phyloP scores from a whole-genome alignment of 2,888 invertebrate genomes.

The Micoletzkya japonica region DNA sequence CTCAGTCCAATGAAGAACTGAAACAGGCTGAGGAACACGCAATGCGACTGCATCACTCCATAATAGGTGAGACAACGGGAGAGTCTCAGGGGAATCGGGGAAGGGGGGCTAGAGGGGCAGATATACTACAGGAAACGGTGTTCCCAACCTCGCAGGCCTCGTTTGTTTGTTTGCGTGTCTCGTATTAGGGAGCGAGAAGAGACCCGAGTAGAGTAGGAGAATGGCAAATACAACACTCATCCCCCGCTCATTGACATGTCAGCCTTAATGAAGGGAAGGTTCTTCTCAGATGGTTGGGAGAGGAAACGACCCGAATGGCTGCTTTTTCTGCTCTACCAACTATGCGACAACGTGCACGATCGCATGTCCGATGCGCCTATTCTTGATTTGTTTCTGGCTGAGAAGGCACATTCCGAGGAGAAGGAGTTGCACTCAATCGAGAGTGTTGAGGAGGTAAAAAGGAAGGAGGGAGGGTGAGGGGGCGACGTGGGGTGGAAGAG shows the following conservation, averaged over 20 bases:
- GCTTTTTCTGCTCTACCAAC: slow-evolving; percentile 69
- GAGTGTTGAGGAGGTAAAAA: slow-evolving; percentile 65
- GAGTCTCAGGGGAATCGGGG: background rate
- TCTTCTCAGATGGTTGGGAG: slow-evolving; percentile 68
- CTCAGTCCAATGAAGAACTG: slow-evolving; percentile 5
- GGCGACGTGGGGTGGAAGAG: slow-evolving; percentile 1
- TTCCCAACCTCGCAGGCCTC: background rate
- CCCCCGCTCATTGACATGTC: too few species aligned
- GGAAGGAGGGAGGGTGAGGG: background rate
- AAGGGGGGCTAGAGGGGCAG: background rate
- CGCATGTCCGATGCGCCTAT: slow-evolving; percentile 68
- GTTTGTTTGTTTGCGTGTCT: background rate
- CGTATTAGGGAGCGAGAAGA: too few species aligned
- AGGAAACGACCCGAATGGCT: slow-evolving; percentile 70
- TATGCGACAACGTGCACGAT: slow-evolving; percentile 66
- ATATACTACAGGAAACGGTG: background rate
- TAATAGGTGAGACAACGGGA: slow-evolving; percentile 4
- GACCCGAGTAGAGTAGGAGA: too few species aligned
- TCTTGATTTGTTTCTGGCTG: slow-evolving; percentile 69
- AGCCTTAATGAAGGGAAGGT: too few species aligned
- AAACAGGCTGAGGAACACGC: background rate
- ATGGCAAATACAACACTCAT: too few species aligned
- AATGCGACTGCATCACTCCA: background rate
- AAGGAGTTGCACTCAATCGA: slow-evolving; percentile 69
- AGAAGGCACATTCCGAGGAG: slow-evolving; percentile 66